Percentiles rank a stretch among this genome's conserved stretches.
Evolutionary conservation across 1,140 invertebrate species (phyloP).

Genomic region (Planococcus citri): DNA sequence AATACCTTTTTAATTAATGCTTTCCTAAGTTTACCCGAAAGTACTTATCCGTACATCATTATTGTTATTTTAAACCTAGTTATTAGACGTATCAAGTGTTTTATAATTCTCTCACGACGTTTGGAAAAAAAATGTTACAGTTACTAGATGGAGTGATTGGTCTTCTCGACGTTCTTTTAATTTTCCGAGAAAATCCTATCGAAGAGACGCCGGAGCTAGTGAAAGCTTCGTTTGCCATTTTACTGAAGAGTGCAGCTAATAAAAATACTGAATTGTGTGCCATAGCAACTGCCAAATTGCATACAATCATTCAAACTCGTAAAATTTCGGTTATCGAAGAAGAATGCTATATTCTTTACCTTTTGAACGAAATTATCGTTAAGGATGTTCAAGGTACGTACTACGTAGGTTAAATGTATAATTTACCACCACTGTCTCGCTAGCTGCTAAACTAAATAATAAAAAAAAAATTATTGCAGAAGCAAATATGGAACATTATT

Average conservation of each 20-base stretch:
- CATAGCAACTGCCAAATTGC: slow-evolving; percentile 46
- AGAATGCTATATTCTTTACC: slow-evolving; percentile 40
- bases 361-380: slow-evolving; percentile 35
- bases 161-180: slow-evolving; percentile 40
- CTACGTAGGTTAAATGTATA: background rate
- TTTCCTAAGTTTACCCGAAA: too few species aligned
- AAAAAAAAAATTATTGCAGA: too few species aligned
- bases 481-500: slow-evolving; percentile 44
- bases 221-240: slow-evolving; percentile 38
- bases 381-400: slow-evolving; percentile 36
- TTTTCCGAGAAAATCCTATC: slow-evolving; percentile 40
- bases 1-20: too few species aligned
- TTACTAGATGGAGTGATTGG: slow-evolving; percentile 44
- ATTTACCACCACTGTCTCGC: background rate
- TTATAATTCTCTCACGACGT: too few species aligned
- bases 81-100: too few species aligned
- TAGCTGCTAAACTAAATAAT: background rate
- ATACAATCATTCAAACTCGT: slow-evolving; percentile 44
- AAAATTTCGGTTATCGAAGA: slow-evolving; percentile 40
- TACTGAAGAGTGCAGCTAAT: slow-evolving; percentile 43
- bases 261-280: slow-evolving; percentile 43
- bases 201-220: slow-evolving; percentile 47
- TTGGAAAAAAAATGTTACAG: slow-evolving; percentile 28
- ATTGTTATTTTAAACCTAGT: background rate
- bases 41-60: too few species aligned